Conservation (phyloP, 2,888 invertebrate genomes). For the Drosophila infuscata region DNA sequence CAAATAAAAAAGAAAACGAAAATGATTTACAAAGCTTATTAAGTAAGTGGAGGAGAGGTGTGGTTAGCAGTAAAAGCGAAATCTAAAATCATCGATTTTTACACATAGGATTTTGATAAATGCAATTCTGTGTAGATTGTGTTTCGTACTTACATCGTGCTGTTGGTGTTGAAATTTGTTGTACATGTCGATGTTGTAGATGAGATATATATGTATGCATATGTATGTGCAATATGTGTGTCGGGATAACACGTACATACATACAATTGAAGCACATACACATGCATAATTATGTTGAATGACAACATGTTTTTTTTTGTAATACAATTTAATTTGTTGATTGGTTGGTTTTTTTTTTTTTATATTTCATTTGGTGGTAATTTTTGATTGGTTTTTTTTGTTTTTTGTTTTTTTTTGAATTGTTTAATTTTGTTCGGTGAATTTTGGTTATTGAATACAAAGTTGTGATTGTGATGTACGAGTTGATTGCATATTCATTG, state of each 20-base stretch:
- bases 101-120: constrained; percentile 63
- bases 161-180: constrained; percentile 83
- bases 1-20: constrained; percentile 1
- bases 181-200: constrained; percentile 80
- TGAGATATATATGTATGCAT: constrained; percentile 52
- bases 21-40: constrained; percentile 55
- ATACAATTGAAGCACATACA: constrained; percentile 59
- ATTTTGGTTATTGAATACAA: constrained; percentile 29
- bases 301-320: constrained; percentile 41
- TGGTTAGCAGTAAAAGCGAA: constrained; percentile 58
- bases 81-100: constrained; percentile 59
- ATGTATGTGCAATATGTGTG: constrained; percentile 55
- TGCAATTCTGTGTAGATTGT: constrained; percentile 76
- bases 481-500: constrained; percentile 68
- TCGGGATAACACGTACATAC: constrained; percentile 38
- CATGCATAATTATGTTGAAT: constrained; percentile 60
- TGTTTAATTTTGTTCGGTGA: constrained; percentile 28
- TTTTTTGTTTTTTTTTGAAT: constrained; percentile 16
- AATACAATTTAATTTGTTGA: constrained; percentile 56
- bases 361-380: constrained; percentile 35
- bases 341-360: constrained; percentile 31
- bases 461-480: constrained; percentile 46
- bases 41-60: constrained; percentile 32
- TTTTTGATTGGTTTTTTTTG: constrained; percentile 14
- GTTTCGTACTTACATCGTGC: constrained; percentile 85